Base-by-base conservation (phyloP, 1,140 invertebrate genomes). In the Trypoxylus dichotomus region DNA sequence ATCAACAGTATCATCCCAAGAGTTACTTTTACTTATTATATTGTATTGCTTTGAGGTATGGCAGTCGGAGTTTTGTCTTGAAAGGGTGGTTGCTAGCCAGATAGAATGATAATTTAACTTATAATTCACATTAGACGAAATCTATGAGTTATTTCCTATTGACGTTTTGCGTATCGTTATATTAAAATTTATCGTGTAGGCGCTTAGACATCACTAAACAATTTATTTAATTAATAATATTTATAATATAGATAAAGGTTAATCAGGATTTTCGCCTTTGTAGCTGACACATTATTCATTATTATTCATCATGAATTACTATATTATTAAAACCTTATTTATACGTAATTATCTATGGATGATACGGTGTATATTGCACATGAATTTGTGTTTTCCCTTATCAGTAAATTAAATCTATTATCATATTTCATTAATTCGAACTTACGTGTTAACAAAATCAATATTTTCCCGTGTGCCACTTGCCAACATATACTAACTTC, bases 341-440 rank as follows among this genome's bases (percentile, higher is more conserved):
- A 29, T 25, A 54, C 15, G 21, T 68, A 68, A 68, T 27, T 68
- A 68, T 11, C 60, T 68, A 24, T 2, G 60, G 11, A 27, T 15
- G 24, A 68, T 68, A 68, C 27, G 24, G 8, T 29, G 21, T 68
- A 29, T 10, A 68, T 68, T 68, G 11, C 24, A 15, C 19, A 21
- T 21, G 27, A 13, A 68, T 68, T 68, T 68, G 24, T 60, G 7
- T 27, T 29, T 2, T 27, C 24, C 24, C 24, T 68, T 68, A 68
- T 68, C 60, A 68, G 24, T 68, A 68, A 68, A 68, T 68, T 68
- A 68, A 68, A 68, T 68, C 19, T 27, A 68, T 68, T 68, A 68
- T 68, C 60, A 27, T 68, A 68, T 68, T 68, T 27, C 60, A 68
- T 68, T 68, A 68, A 68, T 29, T 68, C 21, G 11, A 27, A 68